Evolutionary conservation across 2,113 vertebrate species (phyloP), one percentile per base, ranked within the genome.

Genomic region (Mastomys coucha): DNA sequence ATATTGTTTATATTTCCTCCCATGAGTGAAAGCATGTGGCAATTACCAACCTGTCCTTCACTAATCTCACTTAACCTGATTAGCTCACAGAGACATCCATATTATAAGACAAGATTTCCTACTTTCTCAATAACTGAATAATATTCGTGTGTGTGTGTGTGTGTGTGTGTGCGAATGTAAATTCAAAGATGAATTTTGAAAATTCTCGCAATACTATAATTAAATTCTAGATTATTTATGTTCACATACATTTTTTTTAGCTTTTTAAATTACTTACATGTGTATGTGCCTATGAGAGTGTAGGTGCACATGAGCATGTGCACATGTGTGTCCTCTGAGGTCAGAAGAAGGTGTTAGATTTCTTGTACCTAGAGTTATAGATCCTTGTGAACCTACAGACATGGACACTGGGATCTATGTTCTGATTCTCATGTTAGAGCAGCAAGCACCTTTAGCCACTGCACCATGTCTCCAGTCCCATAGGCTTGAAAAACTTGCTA

Each of bases 181-280:
- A 56, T 56, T 80, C 60, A 93, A 80, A 93, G 14, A 42, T 89
- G 22, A 89, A n/a, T 69, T 69, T 51, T 14, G 31, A 80, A 73
- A 96, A 93, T 20, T 49, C 0, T 51, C 42, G 24, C 88, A 63
- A 7, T 69, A 60, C 51, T 65, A 58, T 5, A 94, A 81, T 39
- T 87, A 78, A 94, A 94, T 94, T 33, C 63, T 76, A 92, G 4
- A 90, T 24, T 80, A 81, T 36, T n/a, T 60, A 65, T 70, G 45
- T 73, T 22, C 51, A 56, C 17, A 56, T 36, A 80, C 51, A 77
- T n/a, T 75, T 42, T 24, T 75, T 75, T 75, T 5, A 39, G 1
- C 12, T 11, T 75, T 75, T 75, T 75, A 75, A 24, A n/a, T 80
- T 80, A 80, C 56, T 56, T n/a, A 56, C 31, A 56, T n/a, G 10